phyloP scores from a whole-genome alignment of 2,797 vertebrate genomes.

The Melopsittacus undulatus region DNA sequence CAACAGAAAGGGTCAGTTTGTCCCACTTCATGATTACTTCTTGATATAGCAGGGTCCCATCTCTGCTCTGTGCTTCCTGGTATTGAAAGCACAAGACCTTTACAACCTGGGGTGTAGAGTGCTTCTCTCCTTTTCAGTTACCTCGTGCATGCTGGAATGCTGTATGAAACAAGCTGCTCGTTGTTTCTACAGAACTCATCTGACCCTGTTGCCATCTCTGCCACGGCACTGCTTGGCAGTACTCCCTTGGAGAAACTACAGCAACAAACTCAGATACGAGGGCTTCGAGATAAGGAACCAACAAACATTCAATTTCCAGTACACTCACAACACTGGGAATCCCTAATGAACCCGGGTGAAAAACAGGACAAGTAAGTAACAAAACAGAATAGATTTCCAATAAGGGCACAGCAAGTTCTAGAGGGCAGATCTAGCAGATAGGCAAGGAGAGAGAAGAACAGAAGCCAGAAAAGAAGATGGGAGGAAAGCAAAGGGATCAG shows the following conservation, averaged over 20 bases:
- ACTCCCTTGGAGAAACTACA: constrained; percentile 54
- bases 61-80: neutral
- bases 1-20: neutral
- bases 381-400: constrained; percentile 45
- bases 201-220: constrained; percentile 14
- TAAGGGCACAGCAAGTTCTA: constrained; percentile 44
- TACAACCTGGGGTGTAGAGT: neutral
- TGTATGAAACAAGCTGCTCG: neutral
- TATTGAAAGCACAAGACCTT: neutral
- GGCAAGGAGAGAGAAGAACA: neutral
- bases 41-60: neutral
- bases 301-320: constrained; percentile 38
- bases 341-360: constrained; percentile 41
- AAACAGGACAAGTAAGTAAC: constrained; percentile 37
- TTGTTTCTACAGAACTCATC: neutral
- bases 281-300: constrained; percentile 52
- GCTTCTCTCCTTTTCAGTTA: neutral
- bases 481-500: neutral
- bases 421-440: constrained; percentile 19
- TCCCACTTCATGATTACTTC: neutral
- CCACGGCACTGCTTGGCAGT: constrained; percentile 18
- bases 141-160: neutral
- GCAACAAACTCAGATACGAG: constrained; percentile 60
- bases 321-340: constrained; percentile 9
- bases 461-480: neutral